Evolutionary conservation across 2,113 vertebrate genomes (phyloP).

Genomic region (Naja naja): DNA sequence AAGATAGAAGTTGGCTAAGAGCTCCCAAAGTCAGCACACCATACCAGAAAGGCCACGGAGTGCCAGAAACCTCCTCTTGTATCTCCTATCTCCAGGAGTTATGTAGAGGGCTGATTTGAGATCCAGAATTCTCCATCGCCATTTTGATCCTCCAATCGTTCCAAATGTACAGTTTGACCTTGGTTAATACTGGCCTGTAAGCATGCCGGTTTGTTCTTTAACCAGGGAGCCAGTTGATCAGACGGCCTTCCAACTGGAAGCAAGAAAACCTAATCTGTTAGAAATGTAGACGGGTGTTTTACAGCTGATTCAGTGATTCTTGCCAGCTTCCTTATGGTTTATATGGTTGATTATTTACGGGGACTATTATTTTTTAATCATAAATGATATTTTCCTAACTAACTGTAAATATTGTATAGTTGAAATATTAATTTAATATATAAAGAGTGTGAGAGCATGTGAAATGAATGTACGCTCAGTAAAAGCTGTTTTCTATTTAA

Average conservation of each 20-base stretch:
- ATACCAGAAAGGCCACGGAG: not conserved
- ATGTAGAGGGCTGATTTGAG: not conserved
- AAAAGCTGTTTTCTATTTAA: conserved; percentile 61
- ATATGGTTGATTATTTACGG: conserved; percentile 32
- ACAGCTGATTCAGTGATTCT: not conserved
- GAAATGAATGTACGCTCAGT: conserved; percentile 20
- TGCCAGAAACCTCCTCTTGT: not conserved
- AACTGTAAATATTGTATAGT: conserved; percentile 71
- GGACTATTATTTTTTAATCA: conserved; percentile 32
- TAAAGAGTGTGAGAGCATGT: conserved; percentile 47
- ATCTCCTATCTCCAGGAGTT: not conserved
- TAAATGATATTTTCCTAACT: conserved; percentile 24
- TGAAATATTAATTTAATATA: conserved; percentile 71
- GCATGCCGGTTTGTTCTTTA: conserved; percentile 3
- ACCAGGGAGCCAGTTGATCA: conserved; percentile 32
- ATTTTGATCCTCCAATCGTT: not conserved
- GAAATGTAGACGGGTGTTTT: not conserved
- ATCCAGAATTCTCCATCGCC: not conserved
- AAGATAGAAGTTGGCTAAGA: not conserved
- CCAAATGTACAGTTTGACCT: fast-evolving
- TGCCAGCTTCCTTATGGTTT: not conserved
- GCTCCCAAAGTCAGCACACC: not conserved
- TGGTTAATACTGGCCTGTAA: not conserved
- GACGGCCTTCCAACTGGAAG: conserved; percentile 45
- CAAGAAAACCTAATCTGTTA: not conserved